phyloP scores from a whole-genome alignment of 2,113 vertebrate genomes.

The Monopterus albus region DNA sequence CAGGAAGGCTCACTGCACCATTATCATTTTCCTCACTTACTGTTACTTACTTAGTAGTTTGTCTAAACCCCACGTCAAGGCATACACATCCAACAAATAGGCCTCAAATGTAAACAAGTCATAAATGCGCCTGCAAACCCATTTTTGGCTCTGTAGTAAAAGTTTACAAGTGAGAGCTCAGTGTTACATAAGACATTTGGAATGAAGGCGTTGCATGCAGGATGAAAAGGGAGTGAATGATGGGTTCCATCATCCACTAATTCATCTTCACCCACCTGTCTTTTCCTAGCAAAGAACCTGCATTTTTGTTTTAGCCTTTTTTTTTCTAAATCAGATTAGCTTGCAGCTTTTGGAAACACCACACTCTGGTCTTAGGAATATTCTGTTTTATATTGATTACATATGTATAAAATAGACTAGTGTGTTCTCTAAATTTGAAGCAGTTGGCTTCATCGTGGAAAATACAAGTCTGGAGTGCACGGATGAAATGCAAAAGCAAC shows the following conservation, averaged over 20 bases:
- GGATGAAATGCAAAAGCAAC: conserved; percentile 36
- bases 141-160: conserved; percentile 53
- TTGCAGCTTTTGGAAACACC: not conserved
- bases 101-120: conserved; percentile 69
- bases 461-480: not conserved
- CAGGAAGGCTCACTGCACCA: conserved; percentile 39
- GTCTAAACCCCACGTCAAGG: conserved; percentile 46
- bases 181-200: conserved; percentile 42
- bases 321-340: not conserved
- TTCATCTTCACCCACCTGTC: conserved; percentile 35
- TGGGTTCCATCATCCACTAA: not conserved
- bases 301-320: not conserved
- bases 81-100: conserved; percentile 56
- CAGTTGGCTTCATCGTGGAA: conserved; percentile 9
- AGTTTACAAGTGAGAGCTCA: conserved; percentile 58
- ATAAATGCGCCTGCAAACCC: conserved; percentile 66
- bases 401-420: not conserved
- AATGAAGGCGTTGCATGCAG: conserved; percentile 19
- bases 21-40: conserved; percentile 63
- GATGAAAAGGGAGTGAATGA: not conserved
- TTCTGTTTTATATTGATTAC: not conserved
- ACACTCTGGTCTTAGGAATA: not conserved
- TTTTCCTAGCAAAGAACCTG: not conserved
- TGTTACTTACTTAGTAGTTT: conserved; percentile 51
- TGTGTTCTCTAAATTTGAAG: not conserved